Evolutionary conservation across 2,113 vertebrate genomes (phyloP), one percentile per base, ranked within the genome.

Genomic region (Mesoclemmys tuberculata): DNA sequence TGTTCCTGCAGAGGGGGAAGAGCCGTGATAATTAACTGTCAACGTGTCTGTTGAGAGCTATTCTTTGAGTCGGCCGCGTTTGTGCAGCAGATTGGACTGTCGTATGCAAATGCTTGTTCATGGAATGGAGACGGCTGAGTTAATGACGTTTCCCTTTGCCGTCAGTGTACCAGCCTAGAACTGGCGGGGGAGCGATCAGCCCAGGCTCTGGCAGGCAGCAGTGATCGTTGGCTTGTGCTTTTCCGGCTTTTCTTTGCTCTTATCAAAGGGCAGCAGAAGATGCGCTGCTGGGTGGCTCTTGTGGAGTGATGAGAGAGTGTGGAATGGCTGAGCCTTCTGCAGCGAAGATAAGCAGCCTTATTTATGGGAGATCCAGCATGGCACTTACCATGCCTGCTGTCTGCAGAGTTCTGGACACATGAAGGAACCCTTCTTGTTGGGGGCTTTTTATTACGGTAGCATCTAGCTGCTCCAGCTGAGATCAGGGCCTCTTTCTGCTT

Each of bases 11-110:
- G 1, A 6, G 41, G 56, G 3, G 26, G 55, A 55, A 55, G 58
- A 58, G 18, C 56, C 38, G 7, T n/a, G 0, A 52, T 58, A 2
- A 13, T 22, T 2, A 29, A 3, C 6, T 1, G 6, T 18, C 49
- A 1, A 0, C 0, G 11, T 24, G 38, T 26, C 80, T 49, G 5
- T 14, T 54, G 0, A 5, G 0, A 0, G 3, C 18, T 46, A 2
- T 18, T 55, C 78, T n/a, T 35, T 84, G 81, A 18, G 24, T 14
- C 5, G 0, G 1, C 0, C 5, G 5, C 0, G 49, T 52, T 56
- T 5, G 14, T 26, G 52, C 5, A 3, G 2, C 19, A 0, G 48
- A 2, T 16, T 1, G 6, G 29, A 21, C 12, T 4, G 6, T 74
- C 10, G 19, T 7, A 2, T 24, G 68, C 56, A 71, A 52, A 48